Evolutionary conservation across 2,888 invertebrate species (phyloP).

Genomic region (Phortica magna): DNA sequence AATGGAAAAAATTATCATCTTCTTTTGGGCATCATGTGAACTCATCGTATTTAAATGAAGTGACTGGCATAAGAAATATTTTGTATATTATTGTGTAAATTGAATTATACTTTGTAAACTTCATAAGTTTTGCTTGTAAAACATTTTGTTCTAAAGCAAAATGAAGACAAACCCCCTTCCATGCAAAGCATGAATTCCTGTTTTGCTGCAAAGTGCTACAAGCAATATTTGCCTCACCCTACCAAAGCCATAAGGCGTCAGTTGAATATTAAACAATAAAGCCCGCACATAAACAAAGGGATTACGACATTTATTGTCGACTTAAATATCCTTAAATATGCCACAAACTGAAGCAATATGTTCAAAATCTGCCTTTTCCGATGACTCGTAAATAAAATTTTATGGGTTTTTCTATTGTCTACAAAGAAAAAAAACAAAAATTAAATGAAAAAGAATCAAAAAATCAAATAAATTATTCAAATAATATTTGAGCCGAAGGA

Average conservation of each 20-base stretch:
- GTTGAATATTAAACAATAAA: constrained; percentile 54
- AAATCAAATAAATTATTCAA: constrained; percentile 74
- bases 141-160: neutral
- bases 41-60: too few species aligned
- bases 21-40: too few species aligned
- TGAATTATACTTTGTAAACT: neutral
- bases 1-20: too few species aligned
- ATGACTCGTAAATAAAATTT: constrained; percentile 42
- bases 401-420: constrained; percentile 65
- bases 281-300: constrained; percentile 69
- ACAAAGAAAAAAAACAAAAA: constrained; percentile 41
- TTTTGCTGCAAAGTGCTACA: neutral
- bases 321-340: constrained; percentile 58
- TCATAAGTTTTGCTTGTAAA: neutral
- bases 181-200: too few species aligned
- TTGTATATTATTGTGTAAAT: too few species aligned
- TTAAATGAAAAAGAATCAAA: constrained; percentile 54
- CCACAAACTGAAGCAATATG: constrained; percentile 35
- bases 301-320: constrained; percentile 53
- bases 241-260: neutral
- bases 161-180: too few species aligned
- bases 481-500: constrained; percentile 39
- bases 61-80: too few species aligned
- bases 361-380: constrained; percentile 27
- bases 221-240: neutral